Evolutionary conservation across 2,113 vertebrate genomes (phyloP).

Genomic region (Gymnarchus niloticus): DNA sequence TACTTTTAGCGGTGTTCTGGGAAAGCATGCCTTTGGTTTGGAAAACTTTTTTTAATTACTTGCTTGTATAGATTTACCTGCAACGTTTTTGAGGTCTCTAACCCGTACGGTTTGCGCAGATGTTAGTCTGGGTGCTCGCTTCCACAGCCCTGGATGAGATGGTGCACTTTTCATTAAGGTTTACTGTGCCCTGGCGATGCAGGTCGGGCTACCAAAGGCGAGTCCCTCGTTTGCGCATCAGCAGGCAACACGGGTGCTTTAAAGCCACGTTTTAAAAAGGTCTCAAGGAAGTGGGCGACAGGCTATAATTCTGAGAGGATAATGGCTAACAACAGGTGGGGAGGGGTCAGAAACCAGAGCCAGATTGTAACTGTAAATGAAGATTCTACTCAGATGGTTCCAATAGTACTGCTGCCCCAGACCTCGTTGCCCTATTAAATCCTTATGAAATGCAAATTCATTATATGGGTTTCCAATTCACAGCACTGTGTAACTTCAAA

Average conservation of each 20-base stretch:
- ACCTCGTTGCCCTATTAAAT: constrained; percentile 24
- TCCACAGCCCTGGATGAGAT: no score
- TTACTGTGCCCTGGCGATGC: no score
- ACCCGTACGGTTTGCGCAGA: not conserved
- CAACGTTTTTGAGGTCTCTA: no score
- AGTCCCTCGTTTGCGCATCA: not conserved
- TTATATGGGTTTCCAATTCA: constrained; percentile 31
- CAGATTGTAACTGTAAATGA: constrained; percentile 58
- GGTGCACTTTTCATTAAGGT: no score
- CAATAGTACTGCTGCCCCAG: constrained; percentile 40
- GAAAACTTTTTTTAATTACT: not conserved
- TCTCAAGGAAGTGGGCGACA: not conserved
- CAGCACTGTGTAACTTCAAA: constrained; percentile 24
- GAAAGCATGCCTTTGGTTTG: not conserved
- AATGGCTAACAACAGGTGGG: constrained; percentile 63
- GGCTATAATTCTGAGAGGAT: constrained; percentile 42
- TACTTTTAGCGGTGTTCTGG: not conserved
- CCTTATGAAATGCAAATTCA: constrained; percentile 34
- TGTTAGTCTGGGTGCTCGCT: not conserved
- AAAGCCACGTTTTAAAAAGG: not conserved
- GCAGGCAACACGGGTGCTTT: not conserved
- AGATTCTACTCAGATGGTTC: constrained; percentile 63
- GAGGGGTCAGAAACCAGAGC: constrained; percentile 56
- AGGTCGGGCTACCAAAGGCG: no score
- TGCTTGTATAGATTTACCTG: not conserved